phyloP scores from a whole-genome alignment of 2,113 vertebrate species.

The Lontra canadensis region DNA sequence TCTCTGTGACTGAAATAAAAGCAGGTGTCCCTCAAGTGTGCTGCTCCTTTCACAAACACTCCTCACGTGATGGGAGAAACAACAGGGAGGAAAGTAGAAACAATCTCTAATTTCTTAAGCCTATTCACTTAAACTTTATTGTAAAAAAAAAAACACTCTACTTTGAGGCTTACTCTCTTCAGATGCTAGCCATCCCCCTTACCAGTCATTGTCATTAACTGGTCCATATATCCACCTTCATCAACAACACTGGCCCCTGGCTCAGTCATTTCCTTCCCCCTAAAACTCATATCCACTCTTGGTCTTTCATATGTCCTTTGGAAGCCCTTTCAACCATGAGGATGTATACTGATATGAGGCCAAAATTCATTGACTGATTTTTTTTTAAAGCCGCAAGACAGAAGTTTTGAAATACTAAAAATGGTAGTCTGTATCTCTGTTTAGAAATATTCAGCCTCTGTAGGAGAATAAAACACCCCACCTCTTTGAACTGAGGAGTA shows the following conservation, averaged over 20 bases:
- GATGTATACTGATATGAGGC: not conserved
- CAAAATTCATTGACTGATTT: not conserved
- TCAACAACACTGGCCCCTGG: not conserved
- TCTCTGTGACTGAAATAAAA: not conserved
- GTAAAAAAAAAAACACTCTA: not conserved
- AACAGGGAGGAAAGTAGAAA: not conserved
- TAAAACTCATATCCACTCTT: not conserved
- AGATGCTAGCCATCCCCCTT: not conserved
- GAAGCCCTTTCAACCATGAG: not conserved
- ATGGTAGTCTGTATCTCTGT: not conserved
- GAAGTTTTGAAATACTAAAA: not conserved
- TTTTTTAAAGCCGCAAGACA: not conserved
- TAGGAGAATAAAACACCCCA: not conserved
- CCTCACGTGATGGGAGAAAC: not conserved
- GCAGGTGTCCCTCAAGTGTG: not conserved
- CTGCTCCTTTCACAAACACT: not conserved
- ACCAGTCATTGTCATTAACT: not conserved
- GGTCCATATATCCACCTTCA: not conserved
- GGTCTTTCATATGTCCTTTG: not conserved
- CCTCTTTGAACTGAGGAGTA: not conserved
- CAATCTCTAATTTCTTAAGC: not conserved
- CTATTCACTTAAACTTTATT: not conserved
- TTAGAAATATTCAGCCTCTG: not conserved
- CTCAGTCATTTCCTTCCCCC: not conserved
- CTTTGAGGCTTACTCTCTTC: not conserved